Percentiles rank a stretch among this genome's conserved stretches.
phyloP scores from a whole-genome alignment of 1,140 invertebrate genomes.

The Macrobrachium rosenbergii region DNA sequence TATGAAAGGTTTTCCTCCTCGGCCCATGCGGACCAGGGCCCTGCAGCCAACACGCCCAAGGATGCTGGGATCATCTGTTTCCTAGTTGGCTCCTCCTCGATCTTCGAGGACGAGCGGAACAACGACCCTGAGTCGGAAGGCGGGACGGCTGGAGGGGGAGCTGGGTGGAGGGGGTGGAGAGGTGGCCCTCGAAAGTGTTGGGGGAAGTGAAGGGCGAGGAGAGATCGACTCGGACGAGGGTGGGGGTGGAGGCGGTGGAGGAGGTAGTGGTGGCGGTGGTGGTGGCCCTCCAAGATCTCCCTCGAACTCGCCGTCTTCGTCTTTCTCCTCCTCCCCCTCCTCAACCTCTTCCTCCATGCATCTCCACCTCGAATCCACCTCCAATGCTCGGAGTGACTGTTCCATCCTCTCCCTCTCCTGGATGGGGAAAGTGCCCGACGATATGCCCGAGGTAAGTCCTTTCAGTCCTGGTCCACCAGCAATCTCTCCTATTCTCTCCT shows the following conservation, averaged over 20 bases:
- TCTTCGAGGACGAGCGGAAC: not conserved
- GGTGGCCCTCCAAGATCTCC: not conserved
- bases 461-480: not conserved
- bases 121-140: not conserved
- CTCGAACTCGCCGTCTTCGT: slow-evolving; percentile 16
- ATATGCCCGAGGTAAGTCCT: slow-evolving; percentile 86
- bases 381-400: slow-evolving; percentile 94
- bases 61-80: not conserved
- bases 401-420: slow-evolving; percentile 94
- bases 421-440: slow-evolving; percentile 98
- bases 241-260: slow-evolving; percentile 15
- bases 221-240: not conserved
- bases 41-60: not conserved
- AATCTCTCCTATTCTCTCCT: not conserved
- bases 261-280: not conserved
- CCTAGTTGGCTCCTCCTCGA: not conserved
- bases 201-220: not conserved
- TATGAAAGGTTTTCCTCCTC: too few species aligned
- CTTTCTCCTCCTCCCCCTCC: not conserved
- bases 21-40: not conserved
- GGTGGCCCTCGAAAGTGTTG: not conserved
- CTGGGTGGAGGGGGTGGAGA: not conserved
- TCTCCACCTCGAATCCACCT: slow-evolving; percentile 87
- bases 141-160: not conserved
- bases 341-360: slow-evolving; percentile 70